These are phyloP conservation scores for Chinchilla lanigera DNA, from an alignment of 2,113 vertebrate genomes.

Conservation along the genomic window DNA sequence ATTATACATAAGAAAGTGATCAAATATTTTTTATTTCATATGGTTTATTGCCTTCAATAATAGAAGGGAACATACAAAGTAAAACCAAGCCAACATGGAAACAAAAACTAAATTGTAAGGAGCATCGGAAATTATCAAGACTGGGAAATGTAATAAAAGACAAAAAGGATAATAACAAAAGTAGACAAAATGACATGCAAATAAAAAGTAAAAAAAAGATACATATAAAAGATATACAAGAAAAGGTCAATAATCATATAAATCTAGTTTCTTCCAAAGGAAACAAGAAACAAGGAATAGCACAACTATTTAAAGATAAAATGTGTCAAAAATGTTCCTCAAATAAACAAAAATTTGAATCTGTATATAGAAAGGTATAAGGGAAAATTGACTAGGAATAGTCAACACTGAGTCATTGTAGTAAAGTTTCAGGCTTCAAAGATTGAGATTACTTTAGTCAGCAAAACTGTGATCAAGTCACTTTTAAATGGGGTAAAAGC, in stretches of 20 bases:
- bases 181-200: conserved; percentile 13
- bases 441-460: not conserved
- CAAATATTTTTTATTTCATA: not conserved
- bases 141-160: not conserved
- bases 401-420: not conserved
- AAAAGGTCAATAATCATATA: not conserved
- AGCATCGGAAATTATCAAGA: not conserved
- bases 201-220: not conserved
- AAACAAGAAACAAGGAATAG: not conserved
- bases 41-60: not conserved
- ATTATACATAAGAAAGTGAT: not conserved
- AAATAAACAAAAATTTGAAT: not conserved
- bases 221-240: not conserved
- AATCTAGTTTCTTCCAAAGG: not conserved
- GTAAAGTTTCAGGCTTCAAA: not conserved
- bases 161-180: not conserved
- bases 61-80: conserved; percentile 37
- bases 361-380: not conserved
- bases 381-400: not conserved
- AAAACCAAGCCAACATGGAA: not conserved
- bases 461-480: not conserved
- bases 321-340: not conserved
- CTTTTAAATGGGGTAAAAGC: not conserved
- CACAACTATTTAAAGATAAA: not conserved
- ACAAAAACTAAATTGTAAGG: not conserved